Base-by-base conservation (phyloP, 2,888 invertebrate species). In the Myathropa florea region DNA sequence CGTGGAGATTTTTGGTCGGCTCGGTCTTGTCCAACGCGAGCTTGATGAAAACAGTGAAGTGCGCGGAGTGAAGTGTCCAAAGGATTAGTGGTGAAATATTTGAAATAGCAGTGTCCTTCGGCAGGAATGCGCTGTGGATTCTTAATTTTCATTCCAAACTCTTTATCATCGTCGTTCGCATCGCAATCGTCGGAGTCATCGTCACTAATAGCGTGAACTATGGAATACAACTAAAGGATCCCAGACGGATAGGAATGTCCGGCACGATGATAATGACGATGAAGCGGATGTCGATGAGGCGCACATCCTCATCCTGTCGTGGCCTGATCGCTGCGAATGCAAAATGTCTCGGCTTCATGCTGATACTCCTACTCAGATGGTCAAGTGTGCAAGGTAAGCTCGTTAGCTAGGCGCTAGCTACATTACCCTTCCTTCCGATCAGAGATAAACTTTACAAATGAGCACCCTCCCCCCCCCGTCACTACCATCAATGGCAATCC, bases 311-410 rank as follows among this genome's bases (percentile, higher is more conserved):
- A 70, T 78, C 68, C 73, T 30, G 70, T 64, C 79, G 67, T 39
- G 68, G 72, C 18, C 57, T 61, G 64, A 46, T 80, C 36, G 83
- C 75, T 70, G 64, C 75, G 83, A 79, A 83, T 78, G 83, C 79
- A 83, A 78, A 86, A 70, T 46, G 68, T 75, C 75, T 86, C 39
- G 78, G 78, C 83, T 67, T 86, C 78, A 63, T 83, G 75, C 61
- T 83, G 83, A 75, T 86, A 70, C 63, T 86, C 65, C 78, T 86
- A 23, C 83, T 83, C 36, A 83, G 75, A 83, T 83, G 86, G 86
- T 79, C 86, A 75, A 86, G 71, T 83, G 86, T 83, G 59, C 77
- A 86, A 86, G 86, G 86, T 86, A 86, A 86, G 83, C 78, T 86
- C 70, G 78, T 86, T 82, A 78, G 57, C 53, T 60, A 64, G 77